Percentiles rank a stretch among this genome's conserved stretches.
Evolutionary conservation across 2,888 invertebrate genomes (phyloP).

Genomic region (Nephrotoma guestfalica): DNA sequence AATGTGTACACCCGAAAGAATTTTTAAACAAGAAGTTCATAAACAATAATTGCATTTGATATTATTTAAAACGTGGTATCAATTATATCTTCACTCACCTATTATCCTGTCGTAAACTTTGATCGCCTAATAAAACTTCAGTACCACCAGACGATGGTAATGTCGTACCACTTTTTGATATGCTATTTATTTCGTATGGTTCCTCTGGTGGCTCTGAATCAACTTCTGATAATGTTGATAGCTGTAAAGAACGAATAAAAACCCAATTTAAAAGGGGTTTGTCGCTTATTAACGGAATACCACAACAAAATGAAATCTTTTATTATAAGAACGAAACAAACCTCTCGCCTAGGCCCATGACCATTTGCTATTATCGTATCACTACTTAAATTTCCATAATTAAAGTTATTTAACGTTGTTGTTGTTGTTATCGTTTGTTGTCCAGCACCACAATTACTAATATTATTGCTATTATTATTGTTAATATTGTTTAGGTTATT

Average conservation of each 20-base stretch:
- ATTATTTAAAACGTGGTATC: not conserved
- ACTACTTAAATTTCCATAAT: constrained; percentile 19
- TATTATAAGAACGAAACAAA: constrained; percentile 15
- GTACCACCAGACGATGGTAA: constrained; percentile 22
- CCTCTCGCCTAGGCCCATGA: constrained; percentile 32
- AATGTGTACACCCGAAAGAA: too few relatives aligned
- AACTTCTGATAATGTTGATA: constrained; percentile 27
- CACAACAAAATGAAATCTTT: not conserved
- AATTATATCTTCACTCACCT: constrained; percentile 18
- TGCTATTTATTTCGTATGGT: constrained; percentile 23
- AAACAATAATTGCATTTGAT: not conserved
- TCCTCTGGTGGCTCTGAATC: constrained; percentile 15
- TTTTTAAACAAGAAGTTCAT: not conserved
- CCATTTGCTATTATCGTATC: constrained; percentile 31
- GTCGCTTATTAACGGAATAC: not conserved
- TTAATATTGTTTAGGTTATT: constrained; percentile 7
- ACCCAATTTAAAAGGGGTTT: not conserved
- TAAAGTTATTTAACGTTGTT: constrained; percentile 16
- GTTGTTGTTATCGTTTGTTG: constrained; percentile 1
- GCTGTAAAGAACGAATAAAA: constrained; percentile 17
- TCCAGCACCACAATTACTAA: constrained; percentile 8
- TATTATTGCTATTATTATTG: constrained; percentile 21
- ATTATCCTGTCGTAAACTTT: constrained; percentile 26
- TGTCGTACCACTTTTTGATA: constrained; percentile 24
- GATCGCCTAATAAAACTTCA: constrained; percentile 32